Evolutionary conservation across 2,797 vertebrate species (phyloP).

Genomic region (Pseudomugil gertrudae): DNA sequence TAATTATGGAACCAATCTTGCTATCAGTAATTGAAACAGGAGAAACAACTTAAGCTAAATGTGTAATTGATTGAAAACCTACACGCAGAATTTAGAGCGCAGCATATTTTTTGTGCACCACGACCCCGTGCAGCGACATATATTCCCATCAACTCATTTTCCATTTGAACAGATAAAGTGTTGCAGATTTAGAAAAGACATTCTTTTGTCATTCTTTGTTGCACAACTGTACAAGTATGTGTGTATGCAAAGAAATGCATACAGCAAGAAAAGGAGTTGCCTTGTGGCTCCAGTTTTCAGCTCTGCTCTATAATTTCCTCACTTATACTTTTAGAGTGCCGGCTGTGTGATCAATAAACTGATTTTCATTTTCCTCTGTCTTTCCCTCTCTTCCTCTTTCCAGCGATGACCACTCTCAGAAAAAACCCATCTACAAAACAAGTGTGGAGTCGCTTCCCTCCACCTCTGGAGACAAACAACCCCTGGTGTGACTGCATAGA

Average conservation of each 20-base stretch:
- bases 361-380: conserved; percentile 62
- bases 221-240: conserved; percentile 15
- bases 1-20: not conserved
- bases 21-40: not conserved
- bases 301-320: conserved; percentile 63
- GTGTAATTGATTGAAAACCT: not conserved
- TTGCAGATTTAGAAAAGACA: not conserved
- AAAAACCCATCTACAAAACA: conserved; percentile 85
- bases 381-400: conserved; percentile 40
- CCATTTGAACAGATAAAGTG: conserved; percentile 7
- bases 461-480: conserved; percentile 80
- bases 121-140: conserved; percentile 32
- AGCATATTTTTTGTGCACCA: conserved; percentile 36
- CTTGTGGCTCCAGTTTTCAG: conserved; percentile 42
- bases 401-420: conserved; percentile 86
- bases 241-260: conserved; percentile 19
- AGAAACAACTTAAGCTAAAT: not conserved
- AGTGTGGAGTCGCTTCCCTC: conserved; percentile 82
- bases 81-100: not conserved
- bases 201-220: not conserved
- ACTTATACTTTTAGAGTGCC: conserved; percentile 55
- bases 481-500: conserved; percentile 79
- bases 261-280: conserved; percentile 33
- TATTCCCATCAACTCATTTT: conserved; percentile 42
- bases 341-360: conserved; percentile 52